Base-by-base conservation (phyloP, 1,140 invertebrate genomes). In the Zaprionus taronus region DNA sequence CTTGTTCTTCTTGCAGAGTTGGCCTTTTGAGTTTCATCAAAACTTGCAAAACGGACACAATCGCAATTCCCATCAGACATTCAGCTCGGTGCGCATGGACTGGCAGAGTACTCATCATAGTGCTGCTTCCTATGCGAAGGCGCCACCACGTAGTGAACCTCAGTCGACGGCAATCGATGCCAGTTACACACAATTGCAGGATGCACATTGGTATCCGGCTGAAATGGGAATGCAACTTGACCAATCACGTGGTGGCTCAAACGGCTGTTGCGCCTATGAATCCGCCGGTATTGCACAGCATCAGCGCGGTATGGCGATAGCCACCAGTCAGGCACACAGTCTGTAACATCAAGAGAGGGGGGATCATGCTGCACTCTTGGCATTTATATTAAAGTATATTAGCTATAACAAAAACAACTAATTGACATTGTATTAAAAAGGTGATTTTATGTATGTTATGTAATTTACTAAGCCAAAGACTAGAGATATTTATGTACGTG, bases 21-120 rank as follows among this genome's bases (percentile, higher is more conserved):
- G 91, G 91, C 91, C 91, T 5, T 92, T 92, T 67, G 91, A 91
- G 63, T 92, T 92, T 47, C 91, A 92, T 70, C 84, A 89, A 57
- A 62, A 87, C 44, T 61, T 82, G 67, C 65, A 89, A 57, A 65
- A 68, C 61, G 68, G 68, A 47, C 24, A 70, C 9, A 64, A 58
- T 36, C 68, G 73, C 3, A 71, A 55, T 65, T 72, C 71, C 44
- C 70, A 69, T 24, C 12, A 55, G 5, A 41, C 81, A 41, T 65
- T 76, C 22, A 58, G 68, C 7, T 60, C 68, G 15, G n/a, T 82
- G 4, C 86, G 86, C 55, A 76, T 81, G 74, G 86, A 91, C 26
- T 91, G 86, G 86, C 85, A 89, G 36, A 41, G 62, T 11, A 31
- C 66, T 34, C 75, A 85, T n/a, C 31, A 34, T 3, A 11, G 31